Evolutionary conservation across 2,113 vertebrate genomes (phyloP).

Genomic region (Aspidoscelis tigris): DNA sequence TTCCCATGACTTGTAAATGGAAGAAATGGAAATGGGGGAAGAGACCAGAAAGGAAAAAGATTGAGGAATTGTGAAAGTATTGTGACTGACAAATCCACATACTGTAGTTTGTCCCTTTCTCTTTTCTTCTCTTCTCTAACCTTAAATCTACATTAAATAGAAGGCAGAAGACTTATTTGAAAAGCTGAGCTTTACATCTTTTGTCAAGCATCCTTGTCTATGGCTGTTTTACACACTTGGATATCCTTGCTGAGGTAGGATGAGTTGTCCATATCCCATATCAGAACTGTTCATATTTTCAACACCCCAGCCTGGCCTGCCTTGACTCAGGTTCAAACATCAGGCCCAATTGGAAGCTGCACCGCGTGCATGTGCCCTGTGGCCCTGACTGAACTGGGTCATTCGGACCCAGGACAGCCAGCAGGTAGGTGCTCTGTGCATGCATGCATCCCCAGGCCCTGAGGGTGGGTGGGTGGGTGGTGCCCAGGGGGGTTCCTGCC

Average conservation of each 20-base stretch:
- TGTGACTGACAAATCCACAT: constrained; percentile 45
- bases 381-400: too few species aligned
- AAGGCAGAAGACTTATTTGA: not conserved
- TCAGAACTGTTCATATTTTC: too few species aligned
- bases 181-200: not conserved
- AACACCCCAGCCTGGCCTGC: too few species aligned
- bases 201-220: not conserved
- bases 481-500: too few species aligned
- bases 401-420: too few species aligned
- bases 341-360: too few species aligned
- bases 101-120: constrained; percentile 54
- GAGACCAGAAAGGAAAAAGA: constrained; percentile 12
- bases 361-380: too few species aligned
- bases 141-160: constrained; percentile 50
- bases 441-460: too few species aligned
- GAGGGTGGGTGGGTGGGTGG: too few species aligned
- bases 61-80: constrained; percentile 39
- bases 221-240: not conserved
- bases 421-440: too few species aligned
- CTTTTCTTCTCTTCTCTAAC: constrained; percentile 11
- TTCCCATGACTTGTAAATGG: constrained; percentile 72
- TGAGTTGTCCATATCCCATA: too few species aligned
- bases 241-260: not conserved
- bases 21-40: constrained; percentile 50
- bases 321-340: too few species aligned